A percentile compares a stretch with the other conserved stretches of the same genome.
These are phyloP conservation scores for Apus apus DNA, from an alignment of 2,113 vertebrate species.

Conservation along the genomic window DNA sequence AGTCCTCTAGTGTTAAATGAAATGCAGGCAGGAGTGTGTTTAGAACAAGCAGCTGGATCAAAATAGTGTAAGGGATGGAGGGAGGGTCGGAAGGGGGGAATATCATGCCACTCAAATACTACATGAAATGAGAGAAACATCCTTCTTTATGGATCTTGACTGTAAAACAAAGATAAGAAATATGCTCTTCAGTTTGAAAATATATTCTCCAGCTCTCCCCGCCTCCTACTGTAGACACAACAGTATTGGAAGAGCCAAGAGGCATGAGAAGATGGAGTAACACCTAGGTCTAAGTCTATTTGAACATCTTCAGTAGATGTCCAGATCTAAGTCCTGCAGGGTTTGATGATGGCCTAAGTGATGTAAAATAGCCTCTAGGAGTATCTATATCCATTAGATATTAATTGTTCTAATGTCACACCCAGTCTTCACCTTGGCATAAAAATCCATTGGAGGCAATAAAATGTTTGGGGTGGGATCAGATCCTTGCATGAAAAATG, in stretches of 20 bases:
- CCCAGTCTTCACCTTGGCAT: not conserved
- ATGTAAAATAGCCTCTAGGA: not conserved
- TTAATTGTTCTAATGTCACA: not conserved
- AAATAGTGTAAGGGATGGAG: not conserved
- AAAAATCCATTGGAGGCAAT: not conserved
- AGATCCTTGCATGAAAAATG: not conserved
- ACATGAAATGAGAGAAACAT: not conserved
- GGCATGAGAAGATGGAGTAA: not conserved
- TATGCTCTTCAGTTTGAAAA: not conserved
- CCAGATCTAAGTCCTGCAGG: not conserved
- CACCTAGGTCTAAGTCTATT: not conserved
- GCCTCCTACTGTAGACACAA: not conserved
- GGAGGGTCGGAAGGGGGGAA: not conserved
- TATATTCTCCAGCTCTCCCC: not conserved
- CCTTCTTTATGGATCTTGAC: not conserved
- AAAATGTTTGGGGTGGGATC: not conserved
- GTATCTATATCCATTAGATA: not conserved
- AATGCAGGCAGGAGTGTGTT: slow-evolving; percentile 53
- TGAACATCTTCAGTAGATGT: not conserved
- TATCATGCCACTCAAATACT: not conserved
- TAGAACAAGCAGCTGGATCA: not conserved
- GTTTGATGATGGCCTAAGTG: not conserved
- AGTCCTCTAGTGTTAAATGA: not conserved
- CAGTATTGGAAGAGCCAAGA: not conserved
- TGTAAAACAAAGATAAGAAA: not conserved